Conservation (phyloP, 2,113 vertebrate species). For the Excalfactoria chinensis region DNA sequence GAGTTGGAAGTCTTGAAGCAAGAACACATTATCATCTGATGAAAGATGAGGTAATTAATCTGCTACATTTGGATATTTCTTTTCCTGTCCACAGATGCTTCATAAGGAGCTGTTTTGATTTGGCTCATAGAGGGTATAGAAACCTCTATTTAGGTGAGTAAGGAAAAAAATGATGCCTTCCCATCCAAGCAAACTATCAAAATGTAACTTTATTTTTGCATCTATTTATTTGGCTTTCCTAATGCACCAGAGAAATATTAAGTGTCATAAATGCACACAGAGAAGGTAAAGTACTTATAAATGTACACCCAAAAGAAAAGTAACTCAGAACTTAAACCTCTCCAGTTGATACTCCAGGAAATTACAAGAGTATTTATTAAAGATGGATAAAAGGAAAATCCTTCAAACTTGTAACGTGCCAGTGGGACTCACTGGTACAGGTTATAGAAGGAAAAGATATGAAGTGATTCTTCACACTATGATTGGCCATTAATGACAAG, state of each 20-base stretch:
- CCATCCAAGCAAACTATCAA: neutral
- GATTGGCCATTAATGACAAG: slow-evolving; percentile 23
- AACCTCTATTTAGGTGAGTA: neutral
- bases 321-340: neutral
- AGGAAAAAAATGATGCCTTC: neutral
- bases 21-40: neutral
- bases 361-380: neutral
- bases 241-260: neutral
- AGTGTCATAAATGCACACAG: neutral
- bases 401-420: neutral
- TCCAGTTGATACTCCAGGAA: neutral
- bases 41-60: slow-evolving; percentile 39
- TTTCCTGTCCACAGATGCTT: neutral
- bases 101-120: slow-evolving; percentile 2
- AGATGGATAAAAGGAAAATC: neutral
- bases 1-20: slow-evolving; percentile 11
- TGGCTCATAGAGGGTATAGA: neutral
- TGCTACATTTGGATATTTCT: neutral
- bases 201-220: neutral
- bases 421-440: neutral
- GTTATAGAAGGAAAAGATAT: neutral
- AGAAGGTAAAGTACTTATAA: neutral
- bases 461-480: neutral
- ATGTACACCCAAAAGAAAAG: neutral
- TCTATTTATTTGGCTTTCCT: neutral